Conservation (phyloP, 2,888 invertebrate genomes). For the Drosophila lacicola region DNA sequence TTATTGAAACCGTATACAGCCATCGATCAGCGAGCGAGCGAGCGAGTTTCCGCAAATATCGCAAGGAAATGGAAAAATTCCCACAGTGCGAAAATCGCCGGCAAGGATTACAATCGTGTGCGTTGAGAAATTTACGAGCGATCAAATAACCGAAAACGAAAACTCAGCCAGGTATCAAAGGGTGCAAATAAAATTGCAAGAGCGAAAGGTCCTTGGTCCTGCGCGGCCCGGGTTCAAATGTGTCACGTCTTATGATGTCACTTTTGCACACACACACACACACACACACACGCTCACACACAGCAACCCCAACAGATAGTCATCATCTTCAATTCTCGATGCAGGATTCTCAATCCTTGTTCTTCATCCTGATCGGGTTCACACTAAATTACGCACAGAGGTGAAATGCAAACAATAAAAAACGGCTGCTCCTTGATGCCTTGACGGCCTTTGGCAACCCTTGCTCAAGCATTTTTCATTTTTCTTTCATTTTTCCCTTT, state of each 20-base stretch:
- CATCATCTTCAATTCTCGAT: slow-evolving; percentile 40
- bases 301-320: slow-evolving; percentile 43
- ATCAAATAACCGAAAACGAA: slow-evolving; percentile 75
- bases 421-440: slow-evolving; percentile 44
- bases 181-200: slow-evolving; percentile 74
- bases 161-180: slow-evolving; percentile 73
- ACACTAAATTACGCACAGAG: slow-evolving; percentile 82
- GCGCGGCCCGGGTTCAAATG: slow-evolving; percentile 62
- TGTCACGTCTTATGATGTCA: slow-evolving; percentile 84
- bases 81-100: slow-evolving; percentile 74
- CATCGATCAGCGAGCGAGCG: slow-evolving; percentile 63
- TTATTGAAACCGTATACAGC: slow-evolving; percentile 60
- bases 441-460: slow-evolving; percentile 66
- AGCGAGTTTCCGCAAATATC: slow-evolving; percentile 57
- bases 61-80: slow-evolving; percentile 55
- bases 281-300: slow-evolving; percentile 12
- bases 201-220: slow-evolving; percentile 52
- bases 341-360: slow-evolving; percentile 45
- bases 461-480: slow-evolving; percentile 55
- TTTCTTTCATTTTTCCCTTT: slow-evolving; percentile 37
- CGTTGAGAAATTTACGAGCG: slow-evolving; percentile 75
- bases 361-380: slow-evolving; percentile 69
- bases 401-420: slow-evolving; percentile 80
- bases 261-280: slow-evolving; percentile 53
- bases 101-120: slow-evolving; percentile 45